Evolutionary conservation across 2,797 vertebrate species (phyloP).

Genomic region (Oryzias sinensis): DNA sequence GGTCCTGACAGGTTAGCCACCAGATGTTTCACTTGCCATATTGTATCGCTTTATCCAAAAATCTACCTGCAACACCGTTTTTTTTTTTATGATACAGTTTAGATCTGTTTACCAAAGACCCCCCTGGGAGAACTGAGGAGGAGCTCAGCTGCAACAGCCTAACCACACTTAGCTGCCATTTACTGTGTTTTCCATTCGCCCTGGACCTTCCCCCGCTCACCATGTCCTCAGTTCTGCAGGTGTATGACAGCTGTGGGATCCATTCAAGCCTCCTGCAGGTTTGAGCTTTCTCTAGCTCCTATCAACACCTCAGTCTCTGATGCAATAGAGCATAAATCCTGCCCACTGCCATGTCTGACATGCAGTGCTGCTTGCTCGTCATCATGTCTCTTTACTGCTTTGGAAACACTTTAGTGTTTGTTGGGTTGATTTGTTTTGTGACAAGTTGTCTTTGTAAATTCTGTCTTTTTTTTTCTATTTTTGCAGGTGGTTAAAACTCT

Average conservation of each 20-base stretch:
- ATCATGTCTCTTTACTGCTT: constrained; percentile 35
- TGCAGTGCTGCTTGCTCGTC: constrained; percentile 40
- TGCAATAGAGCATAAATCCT: constrained; percentile 57
- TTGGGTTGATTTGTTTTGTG: constrained; percentile 56
- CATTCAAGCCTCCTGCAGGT: constrained; percentile 84
- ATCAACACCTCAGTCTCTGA: constrained; percentile 46
- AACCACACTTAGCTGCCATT: constrained; percentile 80
- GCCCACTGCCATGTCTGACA: constrained; percentile 25
- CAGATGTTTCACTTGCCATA: neutral
- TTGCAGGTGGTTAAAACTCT: constrained; percentile 82
- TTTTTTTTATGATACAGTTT: constrained; percentile 43
- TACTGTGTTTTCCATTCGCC: constrained; percentile 90
- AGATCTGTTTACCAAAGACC: constrained; percentile 31
- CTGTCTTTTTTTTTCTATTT: constrained; percentile 41
- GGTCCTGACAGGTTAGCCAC: constrained; percentile 64
- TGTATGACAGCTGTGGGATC: constrained; percentile 79
- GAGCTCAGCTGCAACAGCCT: constrained; percentile 59
- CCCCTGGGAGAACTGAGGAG: constrained; percentile 32
- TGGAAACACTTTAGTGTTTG: constrained; percentile 45
- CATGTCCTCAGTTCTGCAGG: constrained; percentile 65
- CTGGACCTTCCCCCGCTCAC: constrained; percentile 79
- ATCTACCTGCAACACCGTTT: constrained; percentile 23
- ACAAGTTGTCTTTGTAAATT: constrained; percentile 39
- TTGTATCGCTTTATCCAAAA: neutral
- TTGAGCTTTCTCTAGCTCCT: constrained; percentile 27